Conservation (phyloP, 1,140 invertebrate species). For the Trachelipus rathkii region DNA sequence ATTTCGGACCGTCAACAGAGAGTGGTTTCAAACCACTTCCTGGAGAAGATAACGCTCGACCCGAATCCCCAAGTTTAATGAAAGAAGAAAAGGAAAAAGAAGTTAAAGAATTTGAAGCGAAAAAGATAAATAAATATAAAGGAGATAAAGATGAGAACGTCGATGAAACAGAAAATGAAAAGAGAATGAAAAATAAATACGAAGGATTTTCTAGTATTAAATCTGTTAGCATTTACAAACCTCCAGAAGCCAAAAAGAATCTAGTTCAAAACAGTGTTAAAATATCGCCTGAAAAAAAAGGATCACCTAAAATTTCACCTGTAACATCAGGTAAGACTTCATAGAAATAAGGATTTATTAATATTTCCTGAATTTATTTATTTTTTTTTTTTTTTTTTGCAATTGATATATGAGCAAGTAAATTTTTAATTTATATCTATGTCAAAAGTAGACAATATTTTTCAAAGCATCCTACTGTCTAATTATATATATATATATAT, state of each 20-base stretch:
- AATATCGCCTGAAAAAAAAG: not conserved
- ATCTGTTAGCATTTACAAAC: not conserved
- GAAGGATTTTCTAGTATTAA: not conserved
- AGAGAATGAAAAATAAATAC: not conserved
- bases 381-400: no score
- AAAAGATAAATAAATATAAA: no score
- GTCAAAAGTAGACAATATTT: no score
- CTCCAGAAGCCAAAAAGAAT: not conserved
- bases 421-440: no score
- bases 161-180: no score
- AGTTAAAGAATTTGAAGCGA: no score
- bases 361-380: not conserved
- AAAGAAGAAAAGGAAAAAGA: no score
- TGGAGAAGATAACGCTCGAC: not conserved
- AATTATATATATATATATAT: no score
- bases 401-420: no score
- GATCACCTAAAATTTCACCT: not conserved
- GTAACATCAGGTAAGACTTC: not conserved
- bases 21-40: slow-evolving; percentile 1
- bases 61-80: no score
- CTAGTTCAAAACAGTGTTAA: not conserved
- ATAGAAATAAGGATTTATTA: not conserved
- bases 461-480: no score
- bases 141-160: no score
- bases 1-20: not conserved